These are phyloP conservation scores for Notoglanidium macrostoma DNA, from an alignment of 2,797 vertebrate genomes.

Conservation along the genomic window DNA sequence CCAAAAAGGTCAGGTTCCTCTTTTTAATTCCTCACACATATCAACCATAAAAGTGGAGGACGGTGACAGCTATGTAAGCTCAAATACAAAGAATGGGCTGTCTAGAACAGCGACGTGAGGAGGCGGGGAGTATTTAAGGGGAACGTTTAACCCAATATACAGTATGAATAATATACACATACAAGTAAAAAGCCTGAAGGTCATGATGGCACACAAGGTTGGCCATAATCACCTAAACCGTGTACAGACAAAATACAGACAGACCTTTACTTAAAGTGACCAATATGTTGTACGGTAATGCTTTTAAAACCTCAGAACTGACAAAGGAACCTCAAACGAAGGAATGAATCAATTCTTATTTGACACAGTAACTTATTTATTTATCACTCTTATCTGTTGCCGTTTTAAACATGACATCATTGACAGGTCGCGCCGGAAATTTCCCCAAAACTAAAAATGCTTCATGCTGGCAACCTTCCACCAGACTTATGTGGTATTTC, in stretches of 20 bases:
- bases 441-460: conserved; percentile 9
- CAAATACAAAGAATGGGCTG: conserved; percentile 37
- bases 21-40: background rate
- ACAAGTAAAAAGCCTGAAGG: background rate
- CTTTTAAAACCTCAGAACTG: background rate
- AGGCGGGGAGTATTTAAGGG: conserved; percentile 21
- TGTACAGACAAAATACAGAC: too few species aligned
- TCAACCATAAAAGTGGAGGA: background rate
- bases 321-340: background rate
- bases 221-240: background rate
- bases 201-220: background rate
- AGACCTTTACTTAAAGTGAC: background rate
- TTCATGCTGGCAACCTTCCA: background rate
- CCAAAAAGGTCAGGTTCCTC: background rate
- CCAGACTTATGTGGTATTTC: background rate
- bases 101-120: background rate
- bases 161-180: background rate
- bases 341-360: background rate
- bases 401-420: conserved; percentile 1
- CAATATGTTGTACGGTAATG: background rate
- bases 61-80: conserved; percentile 21
- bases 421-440: background rate
- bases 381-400: background rate
- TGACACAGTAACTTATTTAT: background rate
- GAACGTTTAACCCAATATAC: background rate